Conservation (phyloP, 2,888 invertebrate genomes). For the Lasioglossum marginatum region DNA sequence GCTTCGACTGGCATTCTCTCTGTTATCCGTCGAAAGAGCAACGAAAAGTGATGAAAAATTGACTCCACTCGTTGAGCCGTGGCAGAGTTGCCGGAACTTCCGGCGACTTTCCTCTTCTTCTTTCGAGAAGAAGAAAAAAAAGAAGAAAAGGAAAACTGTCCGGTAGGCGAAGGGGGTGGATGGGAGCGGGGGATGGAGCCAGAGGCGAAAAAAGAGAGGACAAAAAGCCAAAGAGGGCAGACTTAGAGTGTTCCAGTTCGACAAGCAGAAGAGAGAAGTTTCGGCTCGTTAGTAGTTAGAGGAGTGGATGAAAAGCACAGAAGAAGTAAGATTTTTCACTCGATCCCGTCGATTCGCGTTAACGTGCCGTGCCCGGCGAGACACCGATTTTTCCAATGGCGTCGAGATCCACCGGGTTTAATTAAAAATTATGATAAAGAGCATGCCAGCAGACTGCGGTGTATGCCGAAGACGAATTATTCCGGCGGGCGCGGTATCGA, state of each 20-base stretch:
- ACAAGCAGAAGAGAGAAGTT: slow-evolving; percentile 70
- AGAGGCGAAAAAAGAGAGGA: slow-evolving; percentile 34
- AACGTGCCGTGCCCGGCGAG: neutral
- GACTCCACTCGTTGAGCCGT: slow-evolving; percentile 74
- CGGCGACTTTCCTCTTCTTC: slow-evolving; percentile 73
- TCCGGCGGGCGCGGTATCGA: slow-evolving; percentile 36
- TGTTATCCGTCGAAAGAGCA: slow-evolving; percentile 68
- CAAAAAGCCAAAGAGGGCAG: slow-evolving; percentile 53
- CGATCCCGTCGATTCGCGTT: slow-evolving; percentile 38
- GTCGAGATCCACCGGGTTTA: neutral
- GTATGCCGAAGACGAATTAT: slow-evolving; percentile 7
- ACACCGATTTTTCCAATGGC: neutral
- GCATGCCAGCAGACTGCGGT: neutral
- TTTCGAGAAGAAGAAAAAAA: slow-evolving; percentile 57
- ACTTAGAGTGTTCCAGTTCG: slow-evolving; percentile 62
- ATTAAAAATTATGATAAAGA: slow-evolving; percentile 11
- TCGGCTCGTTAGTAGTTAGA: slow-evolving; percentile 77
- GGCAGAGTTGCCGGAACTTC: slow-evolving; percentile 76
- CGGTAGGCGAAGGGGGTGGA: slow-evolving; percentile 47
- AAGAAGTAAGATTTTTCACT: slow-evolving; percentile 64
- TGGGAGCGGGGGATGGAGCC: slow-evolving; percentile 4
- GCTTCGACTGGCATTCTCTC: slow-evolving; percentile 23
- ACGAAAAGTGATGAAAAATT: slow-evolving; percentile 78
- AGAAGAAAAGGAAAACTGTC: slow-evolving; percentile 41
- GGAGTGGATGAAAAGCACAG: slow-evolving; percentile 70